Evolutionary conservation across 2,797 vertebrate genomes (phyloP).

Genomic region (Anisognathus igniventris): DNA sequence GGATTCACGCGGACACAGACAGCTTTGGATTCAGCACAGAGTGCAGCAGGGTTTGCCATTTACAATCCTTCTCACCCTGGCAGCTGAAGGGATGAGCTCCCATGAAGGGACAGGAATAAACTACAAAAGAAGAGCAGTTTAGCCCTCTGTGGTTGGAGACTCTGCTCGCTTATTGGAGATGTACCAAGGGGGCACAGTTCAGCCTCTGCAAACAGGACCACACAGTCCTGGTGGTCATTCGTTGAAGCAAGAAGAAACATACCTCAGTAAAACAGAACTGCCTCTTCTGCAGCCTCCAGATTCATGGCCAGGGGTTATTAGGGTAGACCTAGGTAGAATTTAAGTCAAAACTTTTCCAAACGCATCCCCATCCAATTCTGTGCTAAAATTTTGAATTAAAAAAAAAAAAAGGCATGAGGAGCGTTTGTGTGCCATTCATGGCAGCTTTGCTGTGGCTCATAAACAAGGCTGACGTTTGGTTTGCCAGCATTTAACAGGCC

Average conservation of each 20-base stretch:
- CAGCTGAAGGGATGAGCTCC: neutral
- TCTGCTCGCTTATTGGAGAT: accelerated
- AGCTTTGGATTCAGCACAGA: neutral
- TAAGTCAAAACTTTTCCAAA: neutral
- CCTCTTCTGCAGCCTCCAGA: neutral
- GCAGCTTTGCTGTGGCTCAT: neutral
- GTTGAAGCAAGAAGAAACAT: accelerated
- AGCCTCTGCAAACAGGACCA: neutral
- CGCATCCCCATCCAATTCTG: neutral
- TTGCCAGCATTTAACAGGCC: conserved; percentile 46
- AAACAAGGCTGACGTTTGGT: conserved; percentile 13
- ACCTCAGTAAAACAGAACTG: neutral
- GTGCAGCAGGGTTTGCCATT: neutral
- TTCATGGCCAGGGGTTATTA: accelerated
- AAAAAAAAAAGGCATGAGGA: neutral
- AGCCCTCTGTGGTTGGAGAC: accelerated
- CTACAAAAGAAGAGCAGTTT: neutral
- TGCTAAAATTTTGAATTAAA: neutral
- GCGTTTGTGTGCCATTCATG: neutral
- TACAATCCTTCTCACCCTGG: neutral
- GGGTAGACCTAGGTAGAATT: neutral
- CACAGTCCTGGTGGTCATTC: accelerated
- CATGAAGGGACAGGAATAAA: neutral
- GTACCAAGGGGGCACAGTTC: neutral
- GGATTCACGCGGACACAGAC: accelerated